These are phyloP conservation scores for Echinops telfairi DNA, from an alignment of 2,113 vertebrate genomes.

Conservation along the genomic window DNA sequence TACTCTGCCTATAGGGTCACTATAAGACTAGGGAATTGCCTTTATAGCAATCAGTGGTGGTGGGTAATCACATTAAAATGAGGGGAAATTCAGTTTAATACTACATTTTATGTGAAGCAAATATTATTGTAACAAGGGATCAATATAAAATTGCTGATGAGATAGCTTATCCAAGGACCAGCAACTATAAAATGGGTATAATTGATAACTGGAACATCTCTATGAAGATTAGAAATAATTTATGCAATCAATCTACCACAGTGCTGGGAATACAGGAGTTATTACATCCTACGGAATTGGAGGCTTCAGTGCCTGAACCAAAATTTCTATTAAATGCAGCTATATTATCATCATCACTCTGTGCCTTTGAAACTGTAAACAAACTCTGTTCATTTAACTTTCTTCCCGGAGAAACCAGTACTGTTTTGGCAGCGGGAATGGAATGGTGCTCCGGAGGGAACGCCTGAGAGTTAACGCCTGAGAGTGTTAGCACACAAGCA, in stretches of 20 bases:
- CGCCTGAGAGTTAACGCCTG: conserved; percentile 31
- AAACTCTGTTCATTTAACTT: conserved; percentile 17
- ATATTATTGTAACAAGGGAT: background rate
- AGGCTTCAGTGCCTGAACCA: background rate
- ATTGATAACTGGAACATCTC: background rate
- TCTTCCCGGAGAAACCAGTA: background rate
- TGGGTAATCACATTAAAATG: background rate
- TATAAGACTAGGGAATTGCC: too few species aligned
- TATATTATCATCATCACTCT: background rate
- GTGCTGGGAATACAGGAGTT: background rate
- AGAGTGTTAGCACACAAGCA: conserved; percentile 22
- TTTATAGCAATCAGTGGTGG: too few species aligned
- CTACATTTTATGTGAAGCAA: background rate
- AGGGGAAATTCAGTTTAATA: conserved; percentile 20
- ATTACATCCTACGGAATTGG: conserved; percentile 24
- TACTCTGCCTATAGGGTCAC: too few species aligned
- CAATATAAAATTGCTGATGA: background rate
- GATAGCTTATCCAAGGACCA: too few species aligned
- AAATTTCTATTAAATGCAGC: conserved; percentile 21
- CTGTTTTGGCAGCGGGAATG: background rate
- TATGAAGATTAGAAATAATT: conserved; percentile 48
- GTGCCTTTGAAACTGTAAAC: conserved; percentile 8
- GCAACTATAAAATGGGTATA: conserved; percentile 18
- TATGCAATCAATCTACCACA: background rate
- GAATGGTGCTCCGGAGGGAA: background rate